Evolutionary conservation across 2,888 invertebrate species (phyloP).

Genomic region (Hartigia nigra): DNA sequence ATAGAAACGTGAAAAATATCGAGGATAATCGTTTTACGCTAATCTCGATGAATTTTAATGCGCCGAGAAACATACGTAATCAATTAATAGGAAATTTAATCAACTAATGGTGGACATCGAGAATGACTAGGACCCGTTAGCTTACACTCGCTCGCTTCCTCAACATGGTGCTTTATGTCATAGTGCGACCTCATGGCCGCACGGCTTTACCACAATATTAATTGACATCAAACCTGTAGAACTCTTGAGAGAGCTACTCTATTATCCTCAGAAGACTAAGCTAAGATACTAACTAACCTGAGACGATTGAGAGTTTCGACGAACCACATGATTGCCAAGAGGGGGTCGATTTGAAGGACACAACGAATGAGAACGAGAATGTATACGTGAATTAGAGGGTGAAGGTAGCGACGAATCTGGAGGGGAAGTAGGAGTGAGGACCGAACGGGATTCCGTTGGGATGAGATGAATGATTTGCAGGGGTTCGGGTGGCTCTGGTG

Average conservation of each 20-base stretch:
- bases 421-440: background rate
- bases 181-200: background rate
- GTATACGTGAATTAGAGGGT: background rate
- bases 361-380: background rate
- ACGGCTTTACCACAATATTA: background rate
- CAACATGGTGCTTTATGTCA: background rate
- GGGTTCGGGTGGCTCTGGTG: conserved; percentile 7
- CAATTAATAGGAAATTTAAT: background rate
- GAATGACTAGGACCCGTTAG: background rate
- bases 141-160: background rate
- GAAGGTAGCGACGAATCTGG: background rate
- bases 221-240: background rate
- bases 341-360: background rate
- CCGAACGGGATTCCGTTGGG: background rate
- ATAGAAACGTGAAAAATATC: background rate
- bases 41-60: background rate
- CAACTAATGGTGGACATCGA: background rate
- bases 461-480: background rate
- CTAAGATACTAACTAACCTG: background rate
- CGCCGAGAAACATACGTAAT: background rate
- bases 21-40: background rate
- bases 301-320: background rate
- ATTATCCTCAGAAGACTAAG: background rate
- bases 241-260: background rate
- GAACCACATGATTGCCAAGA: conserved; percentile 20